These are phyloP conservation scores for Castor canadensis DNA, from an alignment of 2,113 vertebrate genomes.

Conservation along the genomic window DNA sequence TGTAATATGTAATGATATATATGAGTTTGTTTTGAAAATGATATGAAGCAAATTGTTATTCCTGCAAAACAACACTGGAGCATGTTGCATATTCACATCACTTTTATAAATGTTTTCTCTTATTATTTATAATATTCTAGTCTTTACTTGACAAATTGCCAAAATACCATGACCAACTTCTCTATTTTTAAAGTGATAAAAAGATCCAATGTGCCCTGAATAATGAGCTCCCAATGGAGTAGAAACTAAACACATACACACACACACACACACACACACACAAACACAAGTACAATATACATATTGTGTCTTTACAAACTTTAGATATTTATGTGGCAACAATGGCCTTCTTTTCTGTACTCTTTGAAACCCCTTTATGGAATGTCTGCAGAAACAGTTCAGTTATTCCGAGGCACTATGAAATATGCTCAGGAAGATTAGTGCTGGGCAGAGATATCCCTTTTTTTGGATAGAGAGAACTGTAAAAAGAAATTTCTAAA, in stretches of 20 bases:
- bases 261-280: not conserved
- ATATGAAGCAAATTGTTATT: not conserved
- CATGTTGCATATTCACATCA: not conserved
- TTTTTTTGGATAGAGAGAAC: not conserved
- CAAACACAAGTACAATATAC: not conserved
- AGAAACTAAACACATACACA: not conserved
- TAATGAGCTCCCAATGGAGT: not conserved
- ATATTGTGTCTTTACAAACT: not conserved
- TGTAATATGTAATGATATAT: not conserved
- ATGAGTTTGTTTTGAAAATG: slow-evolving; percentile 28
- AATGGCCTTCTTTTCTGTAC: not conserved
- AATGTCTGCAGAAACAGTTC: not conserved
- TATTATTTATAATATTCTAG: slow-evolving; percentile 7
- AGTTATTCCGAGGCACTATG: not conserved
- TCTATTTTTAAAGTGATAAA: not conserved
- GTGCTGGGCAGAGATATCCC: not conserved
- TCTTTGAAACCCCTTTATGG: not conserved
- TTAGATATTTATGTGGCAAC: not conserved
- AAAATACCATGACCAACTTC: not conserved
- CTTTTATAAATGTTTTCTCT: not conserved
- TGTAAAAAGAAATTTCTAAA: slow-evolving; percentile 10
- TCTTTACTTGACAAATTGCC: not conserved
- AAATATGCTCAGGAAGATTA: not conserved
- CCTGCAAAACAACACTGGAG: not conserved
- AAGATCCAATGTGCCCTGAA: not conserved